Conservation (phyloP, 1,140 invertebrate genomes). For the Branchinecta lindahli region DNA sequence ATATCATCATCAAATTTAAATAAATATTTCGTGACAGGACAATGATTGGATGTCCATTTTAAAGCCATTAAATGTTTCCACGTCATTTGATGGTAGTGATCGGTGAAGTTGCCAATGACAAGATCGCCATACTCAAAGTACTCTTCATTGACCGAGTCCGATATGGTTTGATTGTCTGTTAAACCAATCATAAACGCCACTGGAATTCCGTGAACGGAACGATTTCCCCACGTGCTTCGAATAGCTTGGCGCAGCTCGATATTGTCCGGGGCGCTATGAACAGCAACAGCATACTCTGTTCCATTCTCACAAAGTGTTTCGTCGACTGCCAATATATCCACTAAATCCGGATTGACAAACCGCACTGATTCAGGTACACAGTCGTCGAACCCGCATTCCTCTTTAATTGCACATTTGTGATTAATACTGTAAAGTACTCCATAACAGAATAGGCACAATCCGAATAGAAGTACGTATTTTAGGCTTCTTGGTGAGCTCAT, state of each 20-base stretch:
- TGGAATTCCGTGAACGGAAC: neutral
- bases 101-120: neutral
- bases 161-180: neutral
- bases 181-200: neutral
- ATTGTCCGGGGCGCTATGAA: constrained; percentile 51
- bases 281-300: constrained; percentile 38
- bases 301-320: neutral
- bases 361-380: no score
- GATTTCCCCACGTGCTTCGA: constrained; percentile 46
- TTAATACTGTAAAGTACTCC: no score
- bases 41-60: neutral
- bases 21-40: neutral
- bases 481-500: no score
- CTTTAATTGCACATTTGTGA: no score
- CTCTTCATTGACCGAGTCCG: neutral
- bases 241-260: constrained; percentile 42
- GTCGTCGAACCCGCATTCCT: no score
- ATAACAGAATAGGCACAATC: no score
- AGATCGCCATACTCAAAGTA: neutral
- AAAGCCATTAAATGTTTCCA: neutral
- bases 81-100: neutral
- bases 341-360: neutral
- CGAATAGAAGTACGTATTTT: no score
- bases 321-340: neutral
- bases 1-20: neutral